These are phyloP conservation scores for Abrostola tripartita DNA, from an alignment of 2,888 invertebrate genomes.

Conservation along the genomic window DNA sequence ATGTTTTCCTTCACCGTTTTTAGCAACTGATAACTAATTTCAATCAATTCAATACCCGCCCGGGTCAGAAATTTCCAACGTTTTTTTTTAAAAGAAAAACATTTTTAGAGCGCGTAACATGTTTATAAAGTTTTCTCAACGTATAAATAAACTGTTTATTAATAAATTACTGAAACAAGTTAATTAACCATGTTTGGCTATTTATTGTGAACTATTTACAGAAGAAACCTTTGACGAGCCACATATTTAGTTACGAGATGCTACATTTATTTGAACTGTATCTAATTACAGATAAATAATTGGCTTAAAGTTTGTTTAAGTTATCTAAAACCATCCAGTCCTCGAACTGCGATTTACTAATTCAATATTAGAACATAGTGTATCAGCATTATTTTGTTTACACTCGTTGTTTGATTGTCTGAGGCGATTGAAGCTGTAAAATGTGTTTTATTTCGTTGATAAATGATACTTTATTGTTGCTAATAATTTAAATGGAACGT, in stretches of 20 bases:
- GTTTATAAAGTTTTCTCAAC: too few relatives aligned
- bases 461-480: not conserved
- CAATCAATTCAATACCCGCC: too few relatives aligned
- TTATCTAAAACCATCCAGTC: slow-evolving; percentile 8
- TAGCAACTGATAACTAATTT: too few relatives aligned
- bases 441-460: slow-evolving; percentile 4
- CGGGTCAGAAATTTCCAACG: too few relatives aligned
- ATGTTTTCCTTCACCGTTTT: too few relatives aligned
- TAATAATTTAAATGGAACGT: not conserved
- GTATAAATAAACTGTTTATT: too few relatives aligned
- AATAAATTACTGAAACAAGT: too few relatives aligned
- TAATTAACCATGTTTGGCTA: too few relatives aligned
- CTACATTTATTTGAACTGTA: not conserved
- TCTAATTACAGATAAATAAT: slow-evolving; percentile 21
- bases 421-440: slow-evolving; percentile 12
- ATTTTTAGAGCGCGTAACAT: too few relatives aligned
- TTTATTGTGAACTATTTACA: too few relatives aligned
- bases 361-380: slow-evolving; percentile 29
- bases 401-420: slow-evolving; percentile 25
- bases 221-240: not conserved
- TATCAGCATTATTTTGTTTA: slow-evolving; percentile 29
- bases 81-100: too few relatives aligned
- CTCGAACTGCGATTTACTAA: slow-evolving; percentile 33
- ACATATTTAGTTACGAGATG: not conserved
- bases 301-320: slow-evolving; percentile 4